Evolutionary conservation across 2,113 vertebrate genomes (phyloP).

Genomic region (Bombycilla garrulus): DNA sequence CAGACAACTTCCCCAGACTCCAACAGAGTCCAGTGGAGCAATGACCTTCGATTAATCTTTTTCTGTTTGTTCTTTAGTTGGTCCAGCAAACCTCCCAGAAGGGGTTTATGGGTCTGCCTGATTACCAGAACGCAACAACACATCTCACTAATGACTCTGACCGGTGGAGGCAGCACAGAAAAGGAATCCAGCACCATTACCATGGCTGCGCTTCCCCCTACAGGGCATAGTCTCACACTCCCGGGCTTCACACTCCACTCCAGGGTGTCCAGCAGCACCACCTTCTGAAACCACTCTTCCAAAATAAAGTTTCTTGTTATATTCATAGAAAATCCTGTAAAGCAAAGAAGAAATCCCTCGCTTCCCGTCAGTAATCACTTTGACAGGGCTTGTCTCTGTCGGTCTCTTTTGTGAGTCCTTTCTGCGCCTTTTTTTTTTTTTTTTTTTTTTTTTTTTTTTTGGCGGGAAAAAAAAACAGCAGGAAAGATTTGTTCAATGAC

Average conservation of each 20-base stretch:
- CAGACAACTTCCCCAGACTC: neutral
- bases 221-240: neutral
- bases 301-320: neutral
- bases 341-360: neutral
- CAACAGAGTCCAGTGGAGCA: neutral
- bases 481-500: neutral
- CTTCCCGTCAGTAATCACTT: neutral
- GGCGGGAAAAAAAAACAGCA: accelerated
- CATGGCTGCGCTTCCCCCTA: neutral
- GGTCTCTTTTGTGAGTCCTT: neutral
- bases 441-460: neutral
- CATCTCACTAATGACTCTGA: accelerated
- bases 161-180: neutral
- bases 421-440: neutral
- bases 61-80: neutral
- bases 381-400: neutral
- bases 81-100: neutral
- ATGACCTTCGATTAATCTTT: accelerated
- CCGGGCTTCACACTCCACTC: too few relatives aligned
- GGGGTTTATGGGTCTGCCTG: neutral
- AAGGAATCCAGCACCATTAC: neutral
- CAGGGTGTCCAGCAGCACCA: neutral
- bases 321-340: neutral
- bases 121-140: neutral
- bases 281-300: accelerated